Base-by-base conservation (phyloP, 2,797 vertebrate species). In the Melopsittacus undulatus region DNA sequence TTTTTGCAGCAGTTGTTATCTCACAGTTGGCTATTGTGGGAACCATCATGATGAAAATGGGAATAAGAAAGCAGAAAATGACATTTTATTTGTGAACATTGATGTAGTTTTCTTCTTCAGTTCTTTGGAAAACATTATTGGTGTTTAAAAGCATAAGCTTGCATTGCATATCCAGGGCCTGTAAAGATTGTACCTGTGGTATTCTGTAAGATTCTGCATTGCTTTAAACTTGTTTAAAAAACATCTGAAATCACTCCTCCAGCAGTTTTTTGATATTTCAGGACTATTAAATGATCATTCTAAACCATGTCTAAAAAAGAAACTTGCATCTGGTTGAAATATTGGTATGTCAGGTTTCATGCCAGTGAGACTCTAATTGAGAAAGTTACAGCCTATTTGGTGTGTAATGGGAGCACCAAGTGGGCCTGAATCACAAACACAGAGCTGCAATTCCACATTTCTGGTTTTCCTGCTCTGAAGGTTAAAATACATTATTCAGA, bases 1-100 rank as follows among this genome's bases (percentile, higher is more conserved):
- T 90, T 83, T 95, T 94, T 95, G 69, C 62, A 86, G 64, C 64
- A 92, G 29, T 93, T 96, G 76, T 94, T 90, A 84, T 61, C 66
- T 95, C 83, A 78, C n/a, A 82, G 56, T 42, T 94, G 43, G 69
- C 56, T 63, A 45, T 51, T 88, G 57, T 70, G 82, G 81, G 91
- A 95, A 22, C 83, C 83, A 81, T 36, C 40, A 9, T 94, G 48
- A 82, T 93, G 87, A 95, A 85, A 89, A 92, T 68, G 46, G 85
- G 86, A 78, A 95, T 74, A 93, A 78, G 90, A 87, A 88, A 88
- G 75, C 66, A 79, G 73, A 69, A 97, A 87, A 95, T 73, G 10
- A 46, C 14, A 70, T 83, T 95, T 95, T 87, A n/a, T 90, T 93
- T 95, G 62, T 85, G 32, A 87, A 70, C 63, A 54, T 2, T 52